phyloP scores from a whole-genome alignment of 2,888 invertebrate genomes.

The Ichneumoninae sp. region DNA sequence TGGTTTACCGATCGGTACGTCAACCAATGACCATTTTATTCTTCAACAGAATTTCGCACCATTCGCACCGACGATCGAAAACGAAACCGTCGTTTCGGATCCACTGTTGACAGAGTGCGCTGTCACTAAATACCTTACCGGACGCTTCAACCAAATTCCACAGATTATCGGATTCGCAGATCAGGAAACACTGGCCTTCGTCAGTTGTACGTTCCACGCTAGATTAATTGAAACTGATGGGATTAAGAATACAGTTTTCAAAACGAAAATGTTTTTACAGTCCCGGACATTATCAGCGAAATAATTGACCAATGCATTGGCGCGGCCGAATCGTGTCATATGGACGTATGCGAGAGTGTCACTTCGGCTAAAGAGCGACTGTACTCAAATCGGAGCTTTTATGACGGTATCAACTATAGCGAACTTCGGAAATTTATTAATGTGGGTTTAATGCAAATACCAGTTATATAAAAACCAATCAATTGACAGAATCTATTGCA shows the following conservation, averaged over 20 bases:
- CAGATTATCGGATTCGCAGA: slow-evolving; percentile 85
- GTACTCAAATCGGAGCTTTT: not conserved
- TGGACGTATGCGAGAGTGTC: not conserved
- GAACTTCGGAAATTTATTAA: slow-evolving; percentile 11
- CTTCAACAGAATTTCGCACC: slow-evolving; percentile 72
- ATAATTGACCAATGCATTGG: not conserved
- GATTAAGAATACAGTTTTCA: not conserved
- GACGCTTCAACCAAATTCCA: slow-evolving; percentile 85
- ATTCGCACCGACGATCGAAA: slow-evolving; percentile 85
- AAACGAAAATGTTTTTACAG: not conserved
- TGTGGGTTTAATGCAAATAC: not conserved
- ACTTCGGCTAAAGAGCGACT: not conserved
- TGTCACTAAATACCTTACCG: slow-evolving; percentile 82
- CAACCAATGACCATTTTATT: not conserved
- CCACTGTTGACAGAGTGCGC: slow-evolving; percentile 85
- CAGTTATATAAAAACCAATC: too few species aligned
- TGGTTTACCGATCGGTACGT: slow-evolving; percentile 65
- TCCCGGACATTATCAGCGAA: not conserved
- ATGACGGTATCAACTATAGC: not conserved
- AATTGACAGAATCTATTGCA: not conserved
- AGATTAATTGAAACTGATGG: not conserved
- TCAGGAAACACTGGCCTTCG: slow-evolving; percentile 79
- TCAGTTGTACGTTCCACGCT: slow-evolving; percentile 36
- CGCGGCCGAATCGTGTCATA: not conserved
- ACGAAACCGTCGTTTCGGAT: slow-evolving; percentile 84